These are phyloP conservation scores for Nineta flava DNA, from an alignment of 2,888 invertebrate species.

Conservation along the genomic window DNA sequence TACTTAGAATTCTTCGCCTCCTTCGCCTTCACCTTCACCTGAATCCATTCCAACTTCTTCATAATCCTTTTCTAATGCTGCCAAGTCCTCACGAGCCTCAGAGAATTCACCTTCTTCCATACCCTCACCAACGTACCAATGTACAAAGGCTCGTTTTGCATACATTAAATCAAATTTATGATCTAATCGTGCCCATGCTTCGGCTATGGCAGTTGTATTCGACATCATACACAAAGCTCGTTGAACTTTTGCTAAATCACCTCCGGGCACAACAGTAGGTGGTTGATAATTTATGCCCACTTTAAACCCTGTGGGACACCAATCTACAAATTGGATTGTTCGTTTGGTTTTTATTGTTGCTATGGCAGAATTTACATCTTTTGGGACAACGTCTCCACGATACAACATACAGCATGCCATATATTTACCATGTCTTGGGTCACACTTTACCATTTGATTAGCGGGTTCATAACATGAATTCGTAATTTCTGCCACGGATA, in stretches of 20 bases:
- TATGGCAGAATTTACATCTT: constrained; percentile 35
- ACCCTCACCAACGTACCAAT: constrained; percentile 67
- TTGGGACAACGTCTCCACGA: constrained; percentile 22
- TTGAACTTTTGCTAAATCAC: constrained; percentile 40
- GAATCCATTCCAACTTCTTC: constrained; percentile 53
- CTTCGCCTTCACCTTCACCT: constrained; percentile 31
- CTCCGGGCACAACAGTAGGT: constrained; percentile 31
- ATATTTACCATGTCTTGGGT: constrained; percentile 33
- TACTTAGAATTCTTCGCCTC: constrained; percentile 15
- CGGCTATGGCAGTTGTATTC: constrained; percentile 50
- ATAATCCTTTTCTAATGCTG: constrained; percentile 51
- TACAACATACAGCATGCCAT: constrained; percentile 38
- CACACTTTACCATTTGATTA: constrained; percentile 38
- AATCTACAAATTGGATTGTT: constrained; percentile 24
- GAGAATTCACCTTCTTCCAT: constrained; percentile 69
- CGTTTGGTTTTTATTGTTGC: constrained; percentile 38
- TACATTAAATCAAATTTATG: constrained; percentile 56
- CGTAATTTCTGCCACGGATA: constrained; percentile 37
- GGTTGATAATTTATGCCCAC: constrained; percentile 34
- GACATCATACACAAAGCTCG: constrained; percentile 51
- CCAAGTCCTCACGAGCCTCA: constrained; percentile 60
- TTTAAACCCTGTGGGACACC: constrained; percentile 27
- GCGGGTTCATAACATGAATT: constrained; percentile 42
- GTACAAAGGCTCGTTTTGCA: constrained; percentile 50
- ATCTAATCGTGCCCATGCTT: constrained; percentile 49